These are phyloP conservation scores for Lordiphosa stackelbergi DNA, from an alignment of 1,140 invertebrate species.

Conservation along the genomic window DNA sequence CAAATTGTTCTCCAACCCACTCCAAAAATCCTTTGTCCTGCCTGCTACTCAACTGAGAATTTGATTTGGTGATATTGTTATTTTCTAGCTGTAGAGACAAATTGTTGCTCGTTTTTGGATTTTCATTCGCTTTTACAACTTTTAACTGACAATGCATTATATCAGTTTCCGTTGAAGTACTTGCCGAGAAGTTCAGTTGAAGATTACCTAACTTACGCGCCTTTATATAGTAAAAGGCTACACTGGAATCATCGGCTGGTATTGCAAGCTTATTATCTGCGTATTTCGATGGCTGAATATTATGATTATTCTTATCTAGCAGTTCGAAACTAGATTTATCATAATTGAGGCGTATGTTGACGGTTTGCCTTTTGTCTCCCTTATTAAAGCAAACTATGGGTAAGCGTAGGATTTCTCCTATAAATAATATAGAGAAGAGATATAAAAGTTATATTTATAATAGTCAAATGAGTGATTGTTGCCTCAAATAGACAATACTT, in stretches of 20 bases:
- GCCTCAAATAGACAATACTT: not conserved
- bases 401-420: conserved; percentile 20
- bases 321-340: not conserved
- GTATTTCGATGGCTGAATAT: too few relatives aligned
- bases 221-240: conserved; percentile 1
- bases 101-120: too few relatives aligned
- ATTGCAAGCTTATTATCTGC: not conserved
- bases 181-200: not conserved
- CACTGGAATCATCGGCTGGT: not conserved
- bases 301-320: not conserved
- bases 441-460: too few relatives aligned
- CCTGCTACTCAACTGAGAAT: too few relatives aligned
- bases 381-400: conserved; percentile 13
- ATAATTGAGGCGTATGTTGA: not conserved
- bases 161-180: not conserved
- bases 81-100: too few relatives aligned
- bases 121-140: not conserved
- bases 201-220: not conserved
- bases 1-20: too few relatives aligned
- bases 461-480: not conserved
- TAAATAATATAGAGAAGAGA: not conserved
- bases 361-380: not conserved
- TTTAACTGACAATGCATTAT: not conserved
- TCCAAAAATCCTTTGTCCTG: too few relatives aligned
- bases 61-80: too few relatives aligned